A percentile compares a stretch with the other conserved stretches of the same genome.
These are phyloP conservation scores for Phalacrocorax pelagicus DNA, from an alignment of 2,113 vertebrate species.

Conservation along the genomic window DNA sequence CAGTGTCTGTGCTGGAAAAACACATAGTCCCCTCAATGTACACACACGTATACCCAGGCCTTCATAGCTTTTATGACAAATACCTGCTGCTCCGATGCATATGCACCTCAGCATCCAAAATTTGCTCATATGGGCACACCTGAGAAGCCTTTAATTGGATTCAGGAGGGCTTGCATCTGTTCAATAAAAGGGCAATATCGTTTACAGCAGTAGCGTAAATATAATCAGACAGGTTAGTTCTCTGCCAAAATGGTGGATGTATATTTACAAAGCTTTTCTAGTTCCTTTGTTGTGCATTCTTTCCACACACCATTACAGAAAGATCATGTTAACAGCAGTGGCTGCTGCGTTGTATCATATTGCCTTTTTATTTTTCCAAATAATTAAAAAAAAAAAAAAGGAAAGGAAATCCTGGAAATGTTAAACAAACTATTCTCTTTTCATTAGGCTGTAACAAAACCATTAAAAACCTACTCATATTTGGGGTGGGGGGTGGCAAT, in stretches of 20 bases:
- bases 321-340: conserved; percentile 17
- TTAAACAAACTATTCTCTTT: background rate
- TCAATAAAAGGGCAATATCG: background rate
- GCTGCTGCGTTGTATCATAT: background rate
- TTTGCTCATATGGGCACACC: background rate
- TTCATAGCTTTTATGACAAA: background rate
- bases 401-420: background rate
- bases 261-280: conserved; percentile 12
- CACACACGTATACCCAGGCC: background rate
- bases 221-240: background rate
- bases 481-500: background rate
- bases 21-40: background rate
- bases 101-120: background rate
- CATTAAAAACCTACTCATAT: background rate
- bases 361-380: background rate
- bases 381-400: background rate
- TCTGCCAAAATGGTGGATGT: conserved; percentile 20
- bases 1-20: background rate
- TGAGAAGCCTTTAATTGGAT: background rate
- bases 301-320: background rate
- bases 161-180: background rate
- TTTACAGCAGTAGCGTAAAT: conserved; percentile 6
- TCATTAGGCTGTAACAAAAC: background rate
- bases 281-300: background rate
- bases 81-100: background rate